Base-by-base conservation (phyloP, 2,113 vertebrate species). In the Montifringilla adamsi region DNA sequence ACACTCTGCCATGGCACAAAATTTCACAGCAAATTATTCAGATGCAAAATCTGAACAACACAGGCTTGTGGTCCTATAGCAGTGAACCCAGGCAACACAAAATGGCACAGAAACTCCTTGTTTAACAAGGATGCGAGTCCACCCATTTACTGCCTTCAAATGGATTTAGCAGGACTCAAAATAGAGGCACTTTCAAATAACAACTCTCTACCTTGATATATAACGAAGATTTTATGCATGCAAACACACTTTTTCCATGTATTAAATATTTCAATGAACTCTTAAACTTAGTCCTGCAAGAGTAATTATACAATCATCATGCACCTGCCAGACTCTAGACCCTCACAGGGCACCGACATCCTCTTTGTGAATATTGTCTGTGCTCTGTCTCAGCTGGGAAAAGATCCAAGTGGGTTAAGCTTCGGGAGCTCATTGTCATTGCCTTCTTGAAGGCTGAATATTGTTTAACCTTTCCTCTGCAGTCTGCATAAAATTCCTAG, bases 401-500 rank as follows among this genome's bases (percentile, higher is more conserved):
- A 90, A 84, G 53, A 93, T 85, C 84, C 87, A 95, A 94, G 55
- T 70, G 59, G 72, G 82, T 93, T 90, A 93, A 88, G 69, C 90
- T 96, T 56, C 0, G 0, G 60, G 76, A 90, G 73, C 75, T 87
- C 79, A 86, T 89, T 90, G 76, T 88, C 94, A 90, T 5, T 84
- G 64, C 68, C 63, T 56, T 90, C 84, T 92, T 92, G 86, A 94
- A 94, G 66, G 41, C 83, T 96, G 88, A 90, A 72, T 93, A 87
- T 92, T 90, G 68, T 58, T 90, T 89, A 93, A 95, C 88, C 88
- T 96, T 93, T 92, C 83, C 86, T 88, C 72, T 50, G 13, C 33
- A 89, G 86, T 62, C 79, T 93, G 90, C 76, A 90, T 93, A 74
- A 92, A 96, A 97, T 87, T 96, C 73, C 80, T 90, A 87, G 53